phyloP scores from a whole-genome alignment of 37 sponge, comb jelly and placozoan genomes.

The Corticium candelabrum region DNA sequence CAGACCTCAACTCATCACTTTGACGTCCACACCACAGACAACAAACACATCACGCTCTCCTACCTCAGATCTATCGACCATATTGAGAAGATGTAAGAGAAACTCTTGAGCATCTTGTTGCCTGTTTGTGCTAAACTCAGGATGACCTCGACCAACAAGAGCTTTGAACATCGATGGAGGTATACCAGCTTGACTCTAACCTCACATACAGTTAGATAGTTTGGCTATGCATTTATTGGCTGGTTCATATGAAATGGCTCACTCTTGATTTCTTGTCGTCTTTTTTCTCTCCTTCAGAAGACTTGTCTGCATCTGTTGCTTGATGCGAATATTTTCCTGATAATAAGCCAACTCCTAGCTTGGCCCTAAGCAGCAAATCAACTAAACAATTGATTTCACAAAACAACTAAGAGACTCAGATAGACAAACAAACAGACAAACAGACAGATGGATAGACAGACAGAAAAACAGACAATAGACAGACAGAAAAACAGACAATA shows the following conservation, averaged over 20 bases:
- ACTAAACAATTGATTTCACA: no score
- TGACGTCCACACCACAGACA: no score
- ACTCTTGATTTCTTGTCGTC: conserved; percentile 16
- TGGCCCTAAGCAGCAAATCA: conserved; percentile 25
- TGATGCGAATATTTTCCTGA: conserved; percentile 64
- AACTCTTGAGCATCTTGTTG: conserved; percentile 89
- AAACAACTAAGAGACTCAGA: no score
- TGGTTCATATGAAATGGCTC: no score
- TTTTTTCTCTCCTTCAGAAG: neutral
- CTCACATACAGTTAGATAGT: no score
- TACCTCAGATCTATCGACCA: conserved; percentile 48
- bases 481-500: no score
- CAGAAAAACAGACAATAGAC: no score
- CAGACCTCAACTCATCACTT: no score
- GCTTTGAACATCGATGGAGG: conserved; percentile 58
- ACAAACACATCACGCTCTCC: no score
- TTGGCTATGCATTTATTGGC: no score
- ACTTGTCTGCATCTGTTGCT: neutral
- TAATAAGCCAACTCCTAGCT: conserved; percentile 49
- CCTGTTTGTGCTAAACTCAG: conserved; percentile 68
- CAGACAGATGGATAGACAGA: no score
- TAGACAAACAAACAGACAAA: no score
- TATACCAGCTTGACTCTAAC: conserved; percentile 31
- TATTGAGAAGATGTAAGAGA: conserved; percentile 56
- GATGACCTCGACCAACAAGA: conserved; percentile 71